Conservation (phyloP, 2,888 invertebrate species). For the Pocota personata region DNA sequence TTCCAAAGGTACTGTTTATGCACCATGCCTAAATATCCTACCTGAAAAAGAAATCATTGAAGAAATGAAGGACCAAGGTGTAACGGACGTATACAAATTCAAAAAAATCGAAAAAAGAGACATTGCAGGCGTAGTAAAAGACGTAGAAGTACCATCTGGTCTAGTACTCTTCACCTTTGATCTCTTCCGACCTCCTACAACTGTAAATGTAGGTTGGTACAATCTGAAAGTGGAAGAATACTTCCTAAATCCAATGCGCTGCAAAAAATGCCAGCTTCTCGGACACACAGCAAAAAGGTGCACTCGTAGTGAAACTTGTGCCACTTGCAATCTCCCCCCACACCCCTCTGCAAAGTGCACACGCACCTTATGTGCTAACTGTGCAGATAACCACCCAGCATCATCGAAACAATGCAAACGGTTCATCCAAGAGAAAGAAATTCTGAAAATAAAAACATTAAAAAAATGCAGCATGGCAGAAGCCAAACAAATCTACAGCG, state of each 20-base stretch:
- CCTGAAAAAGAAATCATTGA: conserved; percentile 12
- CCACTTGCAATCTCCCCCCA: background rate
- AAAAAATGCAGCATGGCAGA: too few relatives aligned
- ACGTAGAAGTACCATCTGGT: background rate
- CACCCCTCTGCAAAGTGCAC: background rate
- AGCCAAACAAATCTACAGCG: too few relatives aligned
- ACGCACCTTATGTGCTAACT: background rate
- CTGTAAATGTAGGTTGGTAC: background rate
- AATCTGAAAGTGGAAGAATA: background rate
- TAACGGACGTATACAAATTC: conserved; percentile 8
- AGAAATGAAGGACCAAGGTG: background rate
- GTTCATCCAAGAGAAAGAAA: too few relatives aligned
- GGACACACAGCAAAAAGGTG: conserved; percentile 5
- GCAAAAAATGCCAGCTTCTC: background rate
- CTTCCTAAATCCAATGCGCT: background rate
- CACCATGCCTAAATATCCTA: conserved; percentile 1
- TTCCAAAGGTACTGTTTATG: conserved; percentile 15
- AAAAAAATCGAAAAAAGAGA: conserved; percentile 10
- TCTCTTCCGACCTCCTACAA: background rate
- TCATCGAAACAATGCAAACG: background rate
- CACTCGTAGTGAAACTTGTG: too few relatives aligned
- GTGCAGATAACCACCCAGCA: background rate
- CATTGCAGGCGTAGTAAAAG: too few relatives aligned
- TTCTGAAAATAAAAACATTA: background rate
- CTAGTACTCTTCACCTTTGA: conserved; percentile 18